phyloP scores from a whole-genome alignment of 1,140 invertebrate genomes.

The Leptinotarsa texana region DNA sequence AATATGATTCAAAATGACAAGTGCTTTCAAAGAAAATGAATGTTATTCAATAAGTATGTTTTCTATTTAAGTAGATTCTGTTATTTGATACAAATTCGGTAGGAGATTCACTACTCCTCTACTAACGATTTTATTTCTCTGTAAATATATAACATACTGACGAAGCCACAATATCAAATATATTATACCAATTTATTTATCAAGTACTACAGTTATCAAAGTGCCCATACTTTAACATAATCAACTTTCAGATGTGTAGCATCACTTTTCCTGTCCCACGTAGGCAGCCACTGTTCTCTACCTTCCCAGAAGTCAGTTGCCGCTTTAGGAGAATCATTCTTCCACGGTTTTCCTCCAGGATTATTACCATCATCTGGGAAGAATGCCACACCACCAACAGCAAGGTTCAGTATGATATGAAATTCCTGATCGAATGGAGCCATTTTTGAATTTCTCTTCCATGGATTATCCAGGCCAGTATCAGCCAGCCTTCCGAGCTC shows the following conservation, averaged over 20 bases:
- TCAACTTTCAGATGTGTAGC: constrained; percentile 64
- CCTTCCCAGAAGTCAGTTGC: constrained; percentile 59
- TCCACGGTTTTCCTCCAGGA: constrained; percentile 57
- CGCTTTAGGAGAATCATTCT: constrained; percentile 49
- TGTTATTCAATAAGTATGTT: no score
- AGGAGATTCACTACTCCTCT: no score
- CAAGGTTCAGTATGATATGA: constrained; percentile 65
- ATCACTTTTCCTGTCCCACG: constrained; percentile 56
- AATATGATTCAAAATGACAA: no score
- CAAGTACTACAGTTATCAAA: constrained; percentile 51
- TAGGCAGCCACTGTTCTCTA: constrained; percentile 56
- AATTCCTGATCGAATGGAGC: constrained; percentile 68
- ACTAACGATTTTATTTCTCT: no score
- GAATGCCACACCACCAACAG: constrained; percentile 53
- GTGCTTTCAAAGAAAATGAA: no score
- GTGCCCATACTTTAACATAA: constrained; percentile 62
- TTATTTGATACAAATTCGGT: no score
- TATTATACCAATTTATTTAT: no score
- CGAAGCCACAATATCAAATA: no score
- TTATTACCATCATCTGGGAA: constrained; percentile 57
- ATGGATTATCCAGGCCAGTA: constrained; percentile 47
- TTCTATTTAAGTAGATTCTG: no score
- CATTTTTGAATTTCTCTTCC: constrained; percentile 55
- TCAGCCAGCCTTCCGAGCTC: constrained; percentile 33
- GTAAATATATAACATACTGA: no score